Evolutionary conservation across 2,797 vertebrate species (phyloP).

Genomic region (Pogoniulus pusillus): DNA sequence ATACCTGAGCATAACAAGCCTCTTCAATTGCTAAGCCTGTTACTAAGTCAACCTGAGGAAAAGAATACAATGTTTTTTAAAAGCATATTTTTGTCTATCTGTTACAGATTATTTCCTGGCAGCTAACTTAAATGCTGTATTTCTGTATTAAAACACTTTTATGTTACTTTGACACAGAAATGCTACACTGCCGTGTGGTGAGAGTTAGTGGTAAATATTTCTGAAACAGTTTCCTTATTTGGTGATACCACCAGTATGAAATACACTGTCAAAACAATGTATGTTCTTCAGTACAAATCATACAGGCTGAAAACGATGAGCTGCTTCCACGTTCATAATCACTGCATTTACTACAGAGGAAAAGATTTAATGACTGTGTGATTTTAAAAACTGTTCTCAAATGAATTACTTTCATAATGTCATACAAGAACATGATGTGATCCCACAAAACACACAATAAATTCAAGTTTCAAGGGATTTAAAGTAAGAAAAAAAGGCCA

Average conservation of each 20-base stretch:
- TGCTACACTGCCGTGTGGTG: neutral
- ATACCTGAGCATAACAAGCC: constrained; percentile 96
- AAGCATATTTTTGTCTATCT: neutral
- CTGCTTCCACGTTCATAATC: neutral
- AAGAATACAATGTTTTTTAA: constrained; percentile 2
- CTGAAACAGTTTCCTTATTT: neutral
- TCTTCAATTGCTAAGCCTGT: constrained; percentile 98
- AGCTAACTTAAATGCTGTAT: neutral
- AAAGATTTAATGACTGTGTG: neutral
- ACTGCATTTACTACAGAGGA: neutral
- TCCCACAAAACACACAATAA: neutral
- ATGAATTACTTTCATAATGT: neutral
- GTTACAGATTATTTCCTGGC: neutral
- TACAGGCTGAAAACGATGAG: neutral
- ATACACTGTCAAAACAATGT: neutral
- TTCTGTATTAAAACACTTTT: neutral
- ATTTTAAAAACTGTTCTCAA: neutral
- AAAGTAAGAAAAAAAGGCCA: neutral
- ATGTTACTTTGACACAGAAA: neutral
- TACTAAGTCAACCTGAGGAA: constrained; percentile 90
- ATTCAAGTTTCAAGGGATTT: neutral
- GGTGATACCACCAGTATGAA: neutral
- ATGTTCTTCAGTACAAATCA: neutral
- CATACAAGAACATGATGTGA: neutral
- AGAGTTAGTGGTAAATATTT: neutral